Base-by-base conservation (phyloP, 2,888 invertebrate species). In the Spatulosminthurus flaviceps region DNA sequence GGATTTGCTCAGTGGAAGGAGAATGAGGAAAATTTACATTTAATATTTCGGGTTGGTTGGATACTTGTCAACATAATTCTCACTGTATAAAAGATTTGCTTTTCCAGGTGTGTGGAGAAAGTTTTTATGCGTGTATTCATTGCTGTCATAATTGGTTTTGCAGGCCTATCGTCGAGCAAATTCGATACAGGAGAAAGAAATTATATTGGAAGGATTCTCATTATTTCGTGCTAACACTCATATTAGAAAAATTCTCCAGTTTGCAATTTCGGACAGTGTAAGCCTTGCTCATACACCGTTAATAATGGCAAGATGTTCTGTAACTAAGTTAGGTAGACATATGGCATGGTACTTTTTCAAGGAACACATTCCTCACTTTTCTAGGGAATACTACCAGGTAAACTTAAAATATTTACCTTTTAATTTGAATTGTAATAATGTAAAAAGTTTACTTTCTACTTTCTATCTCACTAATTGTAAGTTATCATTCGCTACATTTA, bases 281-380 rank as follows among this genome's bases (percentile, higher is more conserved):
- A 21, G 29, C 5, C 16, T 29, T 16, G 11, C 29, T 21, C 74
- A 74, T 13, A 34, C 74, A 0, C 26, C 29, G 1, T 1, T 60
- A n/a, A 74, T 74, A 16, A 74, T 74, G 74, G 7, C 60, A 1
- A 64, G 24, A 9, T 51, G 51, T 7, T 11, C 64, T 2, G 2
- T 9, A n/a, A 74, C 74, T 28, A 74, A 74, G n/a, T 61, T 74
- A 21, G 74, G 74, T 28, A 19, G 64, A 64, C 61, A 74, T n/a
- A 64, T 74, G 64, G 13, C 34, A n/a, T 74, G 74, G 74, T 74
- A 74, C 34, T 74, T 74, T 22, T 74, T 74, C 64, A 74, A 74
- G 34, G 74, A 74, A 16, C 74, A 74, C 29, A 11, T 34, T 1
- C 21, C 60, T 34, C 64, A 74, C 29, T 74, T 74, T 41, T 28